phyloP scores from a whole-genome alignment of 2,797 vertebrate genomes.

The Notamacropus eugenii region DNA sequence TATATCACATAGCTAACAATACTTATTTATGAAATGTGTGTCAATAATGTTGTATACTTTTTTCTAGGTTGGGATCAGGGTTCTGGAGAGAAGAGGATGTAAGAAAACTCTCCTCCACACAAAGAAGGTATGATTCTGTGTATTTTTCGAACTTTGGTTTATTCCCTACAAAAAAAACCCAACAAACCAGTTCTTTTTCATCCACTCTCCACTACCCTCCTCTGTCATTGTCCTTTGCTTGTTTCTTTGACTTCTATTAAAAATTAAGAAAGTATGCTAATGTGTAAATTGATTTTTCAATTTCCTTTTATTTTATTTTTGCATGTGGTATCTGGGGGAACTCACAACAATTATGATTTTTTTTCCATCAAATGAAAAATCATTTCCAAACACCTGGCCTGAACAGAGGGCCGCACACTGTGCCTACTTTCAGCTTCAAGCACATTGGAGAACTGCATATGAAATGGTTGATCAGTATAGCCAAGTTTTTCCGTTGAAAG shows the following conservation, averaged over 20 bases:
- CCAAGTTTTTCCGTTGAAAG: neutral
- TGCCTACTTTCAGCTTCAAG: neutral
- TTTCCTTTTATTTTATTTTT: neutral
- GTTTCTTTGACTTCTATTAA: neutral
- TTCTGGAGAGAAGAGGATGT: neutral
- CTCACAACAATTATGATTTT: slow-evolving; percentile 30
- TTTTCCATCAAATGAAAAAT: neutral
- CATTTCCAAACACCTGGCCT: slow-evolving; percentile 36
- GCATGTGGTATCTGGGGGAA: neutral
- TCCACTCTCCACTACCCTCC: slow-evolving; percentile 3
- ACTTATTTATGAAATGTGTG: neutral
- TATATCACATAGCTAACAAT: neutral
- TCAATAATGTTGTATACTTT: neutral
- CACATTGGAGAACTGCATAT: neutral
- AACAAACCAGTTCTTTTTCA: neutral
- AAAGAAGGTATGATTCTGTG: neutral
- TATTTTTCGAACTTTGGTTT: neutral
- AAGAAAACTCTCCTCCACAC: neutral
- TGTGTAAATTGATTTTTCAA: neutral
- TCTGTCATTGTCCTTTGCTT: neutral
- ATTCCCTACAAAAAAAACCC: neutral
- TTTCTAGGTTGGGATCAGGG: neutral
- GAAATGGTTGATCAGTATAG: neutral
- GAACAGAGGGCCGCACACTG: neutral
- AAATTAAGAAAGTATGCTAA: slow-evolving; percentile 15